phyloP scores from a whole-genome alignment of 2,797 vertebrate genomes.

The Labeo calbasu region DNA sequence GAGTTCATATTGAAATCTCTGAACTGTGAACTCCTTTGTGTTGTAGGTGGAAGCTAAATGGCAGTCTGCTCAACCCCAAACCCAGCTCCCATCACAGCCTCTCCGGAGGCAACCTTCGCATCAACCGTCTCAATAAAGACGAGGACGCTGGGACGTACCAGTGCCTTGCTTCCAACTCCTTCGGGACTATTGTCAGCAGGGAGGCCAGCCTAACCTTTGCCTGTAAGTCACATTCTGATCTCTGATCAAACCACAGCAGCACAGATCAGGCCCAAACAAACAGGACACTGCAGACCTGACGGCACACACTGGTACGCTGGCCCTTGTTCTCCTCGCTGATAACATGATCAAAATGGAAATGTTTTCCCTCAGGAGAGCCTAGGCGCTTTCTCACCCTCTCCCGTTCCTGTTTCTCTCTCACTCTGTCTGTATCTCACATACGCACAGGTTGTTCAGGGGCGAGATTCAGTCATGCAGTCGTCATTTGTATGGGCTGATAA shows the following conservation, averaged over 20 bases:
- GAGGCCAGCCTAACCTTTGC: conserved; percentile 94
- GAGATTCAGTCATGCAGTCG: conserved; percentile 25
- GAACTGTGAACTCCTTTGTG: conserved; percentile 46
- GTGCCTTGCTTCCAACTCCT: conserved; percentile 92
- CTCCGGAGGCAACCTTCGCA: conserved; percentile 91
- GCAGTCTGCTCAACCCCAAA: conserved; percentile 83
- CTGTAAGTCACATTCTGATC: conserved; percentile 80
- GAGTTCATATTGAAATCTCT: conserved; percentile 35
- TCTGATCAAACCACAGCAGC: conserved; percentile 36
- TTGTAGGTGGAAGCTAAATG: conserved; percentile 93
- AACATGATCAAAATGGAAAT: conserved; percentile 62
- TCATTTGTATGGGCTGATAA: conserved; percentile 18
- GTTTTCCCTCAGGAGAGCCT: conserved; percentile 52
- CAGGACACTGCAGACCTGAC: conserved; percentile 42
- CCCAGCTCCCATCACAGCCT: conserved; percentile 90
- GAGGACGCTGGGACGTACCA: conserved; percentile 91
- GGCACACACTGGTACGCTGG: conserved; percentile 35
- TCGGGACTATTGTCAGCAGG: conserved; percentile 92
- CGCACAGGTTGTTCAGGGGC: neutral
- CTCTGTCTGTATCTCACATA: neutral
- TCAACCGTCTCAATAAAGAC: conserved; percentile 90
- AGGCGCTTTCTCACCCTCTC: conserved; percentile 1
- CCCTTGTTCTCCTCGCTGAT: conserved; percentile 39
- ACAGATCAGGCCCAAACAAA: conserved; percentile 28
- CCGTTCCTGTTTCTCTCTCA: neutral